These are phyloP conservation scores for Linnaemya vulpina DNA, from an alignment of 2,888 invertebrate genomes.

Conservation along the genomic window DNA sequence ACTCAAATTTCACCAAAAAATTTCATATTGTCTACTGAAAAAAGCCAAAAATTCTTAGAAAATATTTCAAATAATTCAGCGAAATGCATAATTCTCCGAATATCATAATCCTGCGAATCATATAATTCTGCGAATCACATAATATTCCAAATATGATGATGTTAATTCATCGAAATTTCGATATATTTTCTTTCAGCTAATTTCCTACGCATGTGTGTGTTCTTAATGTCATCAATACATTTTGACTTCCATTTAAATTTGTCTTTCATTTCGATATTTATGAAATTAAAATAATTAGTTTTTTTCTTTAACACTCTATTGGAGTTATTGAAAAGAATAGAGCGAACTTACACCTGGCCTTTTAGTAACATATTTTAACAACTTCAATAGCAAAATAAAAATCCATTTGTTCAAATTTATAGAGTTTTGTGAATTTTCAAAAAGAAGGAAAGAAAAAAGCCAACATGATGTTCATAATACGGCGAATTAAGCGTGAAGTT, in stretches of 20 bases:
- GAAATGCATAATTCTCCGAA: no score
- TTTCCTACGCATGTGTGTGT: background rate
- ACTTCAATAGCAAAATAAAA: conserved; percentile 54
- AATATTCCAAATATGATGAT: no score
- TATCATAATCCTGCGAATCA: no score
- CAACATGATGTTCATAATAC: conserved; percentile 71
- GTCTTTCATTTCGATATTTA: conserved; percentile 1
- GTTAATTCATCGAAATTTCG: no score
- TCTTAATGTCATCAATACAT: conserved; percentile 55
- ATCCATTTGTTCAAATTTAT: conserved; percentile 56
- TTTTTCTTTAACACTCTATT: background rate
- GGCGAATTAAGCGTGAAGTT: conserved; percentile 82
- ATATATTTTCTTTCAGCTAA: no score
- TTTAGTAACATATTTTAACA: conserved; percentile 43
- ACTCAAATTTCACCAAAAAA: no score
- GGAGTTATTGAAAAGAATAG: background rate
- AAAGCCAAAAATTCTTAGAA: no score
- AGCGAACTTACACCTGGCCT: conserved; percentile 60
- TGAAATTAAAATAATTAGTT: conserved; percentile 21
- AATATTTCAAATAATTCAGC: no score
- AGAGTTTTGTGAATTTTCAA: conserved; percentile 31
- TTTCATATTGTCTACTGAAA: no score
- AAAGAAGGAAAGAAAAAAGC: conserved; percentile 47
- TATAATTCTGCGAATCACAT: no score
- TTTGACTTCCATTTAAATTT: conserved; percentile 1